Evolutionary conservation across 2,888 invertebrate species (phyloP).

Genomic region (Cacoxenus indagator): DNA sequence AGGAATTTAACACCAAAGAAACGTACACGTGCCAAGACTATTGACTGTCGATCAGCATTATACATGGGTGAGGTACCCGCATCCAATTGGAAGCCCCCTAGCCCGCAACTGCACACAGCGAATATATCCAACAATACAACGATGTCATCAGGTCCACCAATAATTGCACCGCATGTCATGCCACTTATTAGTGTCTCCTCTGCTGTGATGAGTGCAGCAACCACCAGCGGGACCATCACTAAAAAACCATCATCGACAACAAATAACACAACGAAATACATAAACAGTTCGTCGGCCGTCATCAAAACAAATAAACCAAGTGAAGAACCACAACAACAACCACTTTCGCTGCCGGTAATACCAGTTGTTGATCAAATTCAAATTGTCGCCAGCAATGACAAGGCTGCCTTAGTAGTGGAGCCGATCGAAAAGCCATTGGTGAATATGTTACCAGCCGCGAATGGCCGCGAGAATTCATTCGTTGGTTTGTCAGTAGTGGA

Average conservation of each 20-base stretch:
- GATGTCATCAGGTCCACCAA: not conserved
- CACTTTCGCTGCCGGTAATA: not conserved
- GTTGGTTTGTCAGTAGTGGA: too few relatives aligned
- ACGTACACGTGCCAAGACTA: slow-evolving; percentile 61
- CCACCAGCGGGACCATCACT: not conserved
- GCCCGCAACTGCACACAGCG: too few relatives aligned
- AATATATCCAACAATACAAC: not conserved
- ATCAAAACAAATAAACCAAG: not conserved
- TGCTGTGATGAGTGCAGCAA: too few relatives aligned
- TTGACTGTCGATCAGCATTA: slow-evolving; percentile 53
- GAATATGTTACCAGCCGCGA: too few relatives aligned
- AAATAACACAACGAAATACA: too few relatives aligned
- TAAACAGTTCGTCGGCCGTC: too few relatives aligned
- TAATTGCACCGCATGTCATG: not conserved
- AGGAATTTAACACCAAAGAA: slow-evolving; percentile 49
- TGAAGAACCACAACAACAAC: not conserved
- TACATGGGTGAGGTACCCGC: slow-evolving; percentile 18
- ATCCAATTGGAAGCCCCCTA: not conserved
- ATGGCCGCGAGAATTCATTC: too few relatives aligned
- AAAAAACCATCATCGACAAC: not conserved
- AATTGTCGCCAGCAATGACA: not conserved
- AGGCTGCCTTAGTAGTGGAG: too few relatives aligned
- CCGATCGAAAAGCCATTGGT: too few relatives aligned
- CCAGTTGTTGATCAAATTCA: not conserved
- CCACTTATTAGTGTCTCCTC: too few relatives aligned